These are phyloP conservation scores for Trachops cirrhosus DNA, from an alignment of 2,797 vertebrate species.

Conservation along the genomic window DNA sequence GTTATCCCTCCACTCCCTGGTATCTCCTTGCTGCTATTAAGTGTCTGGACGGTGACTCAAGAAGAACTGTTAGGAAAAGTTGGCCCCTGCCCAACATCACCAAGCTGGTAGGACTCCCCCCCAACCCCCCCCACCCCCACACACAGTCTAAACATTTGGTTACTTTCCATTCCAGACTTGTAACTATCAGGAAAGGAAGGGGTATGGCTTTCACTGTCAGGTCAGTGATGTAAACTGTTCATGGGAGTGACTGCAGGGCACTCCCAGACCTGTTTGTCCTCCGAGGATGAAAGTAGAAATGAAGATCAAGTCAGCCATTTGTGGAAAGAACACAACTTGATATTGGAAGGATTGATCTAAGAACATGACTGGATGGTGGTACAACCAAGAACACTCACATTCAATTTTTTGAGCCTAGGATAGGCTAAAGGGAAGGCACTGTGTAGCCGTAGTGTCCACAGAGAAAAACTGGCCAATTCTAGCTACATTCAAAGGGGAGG, in stretches of 20 bases:
- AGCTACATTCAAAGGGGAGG: too few relatives aligned
- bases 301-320: background rate
- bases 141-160: background rate
- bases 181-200: background rate
- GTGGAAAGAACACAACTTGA: background rate
- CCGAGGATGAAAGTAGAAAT: background rate
- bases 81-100: background rate
- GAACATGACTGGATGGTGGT: background rate
- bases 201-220: background rate
- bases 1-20: background rate
- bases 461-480: background rate
- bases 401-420: background rate
- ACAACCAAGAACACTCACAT: background rate
- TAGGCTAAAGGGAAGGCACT: background rate
- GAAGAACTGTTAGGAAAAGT: background rate
- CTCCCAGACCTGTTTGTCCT: background rate
- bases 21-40: background rate
- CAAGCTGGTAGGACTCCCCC: background rate
- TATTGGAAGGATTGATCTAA: background rate
- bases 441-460: background rate
- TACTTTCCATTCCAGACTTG: background rate
- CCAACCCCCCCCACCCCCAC: background rate
- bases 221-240: background rate
- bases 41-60: background rate
- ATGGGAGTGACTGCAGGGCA: background rate